Evolutionary conservation across 2,797 vertebrate genomes (phyloP).

Genomic region (Graptemys geographica): DNA sequence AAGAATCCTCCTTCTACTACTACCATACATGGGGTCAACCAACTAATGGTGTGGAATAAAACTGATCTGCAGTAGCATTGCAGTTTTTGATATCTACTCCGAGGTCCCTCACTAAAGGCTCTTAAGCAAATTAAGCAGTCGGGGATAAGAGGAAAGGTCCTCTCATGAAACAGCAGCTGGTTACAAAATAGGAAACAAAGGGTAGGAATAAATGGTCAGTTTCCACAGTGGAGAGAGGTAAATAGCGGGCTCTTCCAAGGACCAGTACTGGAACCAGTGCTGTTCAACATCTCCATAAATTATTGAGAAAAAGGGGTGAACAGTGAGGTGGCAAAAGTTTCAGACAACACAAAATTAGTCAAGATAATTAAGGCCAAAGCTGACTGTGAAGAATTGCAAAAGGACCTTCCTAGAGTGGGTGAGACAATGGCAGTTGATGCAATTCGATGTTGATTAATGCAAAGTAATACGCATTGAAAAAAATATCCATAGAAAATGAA

Average conservation of each 20-base stretch:
- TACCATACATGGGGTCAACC: not conserved
- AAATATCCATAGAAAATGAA: not conserved
- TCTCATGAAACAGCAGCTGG: not conserved
- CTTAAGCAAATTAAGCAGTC: not conserved
- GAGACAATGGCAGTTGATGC: not conserved
- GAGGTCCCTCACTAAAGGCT: not conserved
- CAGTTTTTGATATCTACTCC: not conserved
- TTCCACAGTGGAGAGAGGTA: not conserved
- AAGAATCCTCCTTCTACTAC: not conserved
- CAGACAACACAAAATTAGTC: not conserved
- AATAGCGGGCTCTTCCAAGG: not conserved
- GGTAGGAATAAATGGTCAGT: not conserved
- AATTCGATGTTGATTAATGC: not conserved
- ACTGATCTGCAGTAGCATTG: not conserved
- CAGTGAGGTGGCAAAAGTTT: not conserved
- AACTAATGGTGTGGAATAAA: not conserved
- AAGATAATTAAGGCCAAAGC: not conserved
- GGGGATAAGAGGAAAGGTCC: not conserved
- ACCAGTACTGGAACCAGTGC: not conserved
- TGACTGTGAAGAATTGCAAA: not conserved
- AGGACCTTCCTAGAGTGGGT: not conserved
- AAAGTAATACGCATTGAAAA: not conserved
- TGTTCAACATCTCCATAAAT: not conserved
- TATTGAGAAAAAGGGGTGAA: not conserved
- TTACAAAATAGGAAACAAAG: not conserved